Conservation (phyloP, 2,797 vertebrate species). For the Epinephelus malabaricus region DNA sequence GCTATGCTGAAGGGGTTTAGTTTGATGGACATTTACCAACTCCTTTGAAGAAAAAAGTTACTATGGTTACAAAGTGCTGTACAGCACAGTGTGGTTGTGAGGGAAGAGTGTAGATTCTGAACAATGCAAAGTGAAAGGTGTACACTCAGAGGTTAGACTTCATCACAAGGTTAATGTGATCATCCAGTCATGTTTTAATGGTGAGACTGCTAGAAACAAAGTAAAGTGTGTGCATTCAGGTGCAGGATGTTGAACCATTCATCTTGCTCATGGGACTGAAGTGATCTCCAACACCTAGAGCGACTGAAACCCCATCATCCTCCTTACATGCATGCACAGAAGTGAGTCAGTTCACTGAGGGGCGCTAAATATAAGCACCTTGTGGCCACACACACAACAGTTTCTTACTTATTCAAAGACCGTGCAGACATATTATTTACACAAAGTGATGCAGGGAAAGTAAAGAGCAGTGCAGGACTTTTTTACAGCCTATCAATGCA, state of each 20-base stretch:
- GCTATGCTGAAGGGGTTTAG: conserved; percentile 35
- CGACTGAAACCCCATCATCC: conserved; percentile 33
- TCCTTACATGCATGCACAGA: conserved; percentile 24
- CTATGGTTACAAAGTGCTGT: conserved; percentile 81
- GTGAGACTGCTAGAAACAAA: not conserved
- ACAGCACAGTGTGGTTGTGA: conserved; percentile 43
- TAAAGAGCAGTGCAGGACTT: conserved; percentile 25
- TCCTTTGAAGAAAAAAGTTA: conserved; percentile 62
- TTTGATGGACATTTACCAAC: conserved; percentile 65
- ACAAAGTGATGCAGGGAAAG: conserved; percentile 35
- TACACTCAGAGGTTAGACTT: conserved; percentile 39
- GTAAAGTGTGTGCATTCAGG: not conserved
- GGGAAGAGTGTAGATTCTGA: conserved; percentile 12
- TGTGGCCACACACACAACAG: conserved; percentile 22
- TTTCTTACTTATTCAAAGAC: conserved; percentile 35
- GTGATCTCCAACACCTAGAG: conserved; percentile 24
- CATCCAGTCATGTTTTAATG: not conserved
- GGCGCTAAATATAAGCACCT: conserved; percentile 50
- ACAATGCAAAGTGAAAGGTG: conserved; percentile 40
- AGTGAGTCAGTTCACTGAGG: conserved; percentile 43
- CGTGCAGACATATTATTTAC: conserved; percentile 37
- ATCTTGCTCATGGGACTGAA: conserved; percentile 2
- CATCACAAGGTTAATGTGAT: conserved; percentile 9
- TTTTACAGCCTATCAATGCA: conserved; percentile 64
- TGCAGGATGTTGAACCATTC: conserved; percentile 1